phyloP scores from a whole-genome alignment of 2,888 invertebrate genomes.

The Adineta ricciae region DNA sequence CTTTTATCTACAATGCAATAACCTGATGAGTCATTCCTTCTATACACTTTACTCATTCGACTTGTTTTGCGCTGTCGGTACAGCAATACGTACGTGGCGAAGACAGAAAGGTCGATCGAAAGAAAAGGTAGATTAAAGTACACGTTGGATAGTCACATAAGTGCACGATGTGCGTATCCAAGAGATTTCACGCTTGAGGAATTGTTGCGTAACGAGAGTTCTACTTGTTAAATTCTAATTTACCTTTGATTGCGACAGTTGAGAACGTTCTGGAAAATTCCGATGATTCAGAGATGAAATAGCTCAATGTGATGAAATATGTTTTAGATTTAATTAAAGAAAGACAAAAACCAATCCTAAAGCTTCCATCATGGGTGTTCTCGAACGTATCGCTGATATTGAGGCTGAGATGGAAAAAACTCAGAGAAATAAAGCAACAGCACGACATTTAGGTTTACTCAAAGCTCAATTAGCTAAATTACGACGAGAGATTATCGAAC shows the following conservation, averaged over 20 bases:
- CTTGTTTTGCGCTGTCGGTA: not conserved
- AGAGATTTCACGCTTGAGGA: no score
- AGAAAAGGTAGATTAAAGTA: no score
- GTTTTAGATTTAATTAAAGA: not conserved
- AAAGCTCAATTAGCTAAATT: slow-evolving; percentile 96
- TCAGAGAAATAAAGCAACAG: slow-evolving; percentile 97
- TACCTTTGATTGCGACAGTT: not conserved
- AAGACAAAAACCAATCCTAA: not conserved
- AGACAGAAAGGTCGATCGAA: not conserved
- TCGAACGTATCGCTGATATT: slow-evolving; percentile 96
- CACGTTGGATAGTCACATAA: no score
- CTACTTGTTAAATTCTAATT: not conserved
- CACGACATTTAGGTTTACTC: slow-evolving; percentile 88
- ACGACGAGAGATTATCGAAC: slow-evolving; percentile 87
- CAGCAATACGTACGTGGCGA: not conserved
- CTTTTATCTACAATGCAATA: not conserved
- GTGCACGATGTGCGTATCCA: no score
- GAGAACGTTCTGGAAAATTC: not conserved
- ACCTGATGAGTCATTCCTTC: not conserved
- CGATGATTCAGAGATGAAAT: no score
- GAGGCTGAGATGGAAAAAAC: slow-evolving; percentile 97
- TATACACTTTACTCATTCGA: not conserved
- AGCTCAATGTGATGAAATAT: not conserved
- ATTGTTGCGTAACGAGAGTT: no score
- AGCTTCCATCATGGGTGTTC: slow-evolving; percentile 89